Evolutionary conservation across 1,140 invertebrate species (phyloP).

Genomic region (Melitaea cinxia): DNA sequence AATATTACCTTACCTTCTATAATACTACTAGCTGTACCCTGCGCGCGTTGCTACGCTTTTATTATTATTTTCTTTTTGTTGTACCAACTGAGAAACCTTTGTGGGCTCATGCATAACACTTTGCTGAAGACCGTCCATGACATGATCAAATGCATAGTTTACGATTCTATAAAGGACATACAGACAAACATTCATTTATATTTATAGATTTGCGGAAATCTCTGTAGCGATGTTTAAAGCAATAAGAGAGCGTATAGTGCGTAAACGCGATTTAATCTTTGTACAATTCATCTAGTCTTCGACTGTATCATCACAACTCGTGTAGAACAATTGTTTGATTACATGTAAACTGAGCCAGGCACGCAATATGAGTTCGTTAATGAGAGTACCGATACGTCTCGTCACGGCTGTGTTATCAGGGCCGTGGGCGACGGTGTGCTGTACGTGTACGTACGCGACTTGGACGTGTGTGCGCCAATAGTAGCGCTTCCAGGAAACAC

Average conservation of each 20-base stretch:
- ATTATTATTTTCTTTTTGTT: too few relatives aligned
- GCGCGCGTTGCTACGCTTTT: too few relatives aligned
- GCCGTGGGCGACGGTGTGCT: slow-evolving; percentile 66
- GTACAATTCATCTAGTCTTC: slow-evolving; percentile 26
- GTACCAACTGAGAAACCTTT: too few relatives aligned
- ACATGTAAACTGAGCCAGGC: slow-evolving; percentile 69
- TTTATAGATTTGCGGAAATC: slow-evolving; percentile 27
- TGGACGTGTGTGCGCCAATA: slow-evolving; percentile 63
- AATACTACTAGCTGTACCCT: too few relatives aligned
- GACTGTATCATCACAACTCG: slow-evolving; percentile 29
- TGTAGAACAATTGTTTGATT: slow-evolving; percentile 71
- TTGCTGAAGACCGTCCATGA: too few relatives aligned
- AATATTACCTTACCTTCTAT: too few relatives aligned
- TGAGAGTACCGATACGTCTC: slow-evolving; percentile 72
- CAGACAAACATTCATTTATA: too few relatives aligned
- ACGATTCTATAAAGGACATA: too few relatives aligned
- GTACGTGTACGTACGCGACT: slow-evolving; percentile 44
- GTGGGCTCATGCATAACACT: too few relatives aligned
- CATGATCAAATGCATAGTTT: too few relatives aligned
- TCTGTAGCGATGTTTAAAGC: slow-evolving; percentile 25
- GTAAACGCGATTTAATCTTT: slow-evolving; percentile 34
- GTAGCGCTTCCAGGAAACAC: slow-evolving; percentile 78
- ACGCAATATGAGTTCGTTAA: slow-evolving; percentile 71
- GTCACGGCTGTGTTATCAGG: slow-evolving; percentile 75
- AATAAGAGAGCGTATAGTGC: slow-evolving; percentile 34